phyloP scores from a whole-genome alignment of 2,797 vertebrate species.

The Antrozous pallidus region DNA sequence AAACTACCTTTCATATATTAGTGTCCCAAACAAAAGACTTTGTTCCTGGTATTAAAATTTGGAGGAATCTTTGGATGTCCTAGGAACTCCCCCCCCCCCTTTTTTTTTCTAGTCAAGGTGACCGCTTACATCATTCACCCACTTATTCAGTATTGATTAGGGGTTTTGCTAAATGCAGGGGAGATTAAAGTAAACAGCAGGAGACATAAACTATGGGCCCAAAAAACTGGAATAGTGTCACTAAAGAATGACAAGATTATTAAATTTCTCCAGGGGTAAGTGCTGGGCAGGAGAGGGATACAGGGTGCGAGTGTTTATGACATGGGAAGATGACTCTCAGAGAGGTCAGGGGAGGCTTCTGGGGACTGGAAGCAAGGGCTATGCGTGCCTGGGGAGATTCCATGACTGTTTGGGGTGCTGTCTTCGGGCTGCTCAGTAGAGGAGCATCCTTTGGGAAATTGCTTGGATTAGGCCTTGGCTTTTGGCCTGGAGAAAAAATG shows the following conservation, averaged over 20 bases:
- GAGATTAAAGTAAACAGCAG: background rate
- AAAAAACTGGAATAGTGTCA: background rate
- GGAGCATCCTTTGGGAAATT: background rate
- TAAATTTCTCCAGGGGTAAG: background rate
- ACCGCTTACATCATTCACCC: background rate
- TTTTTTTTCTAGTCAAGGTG: background rate
- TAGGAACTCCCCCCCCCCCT: background rate
- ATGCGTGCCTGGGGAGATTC: background rate
- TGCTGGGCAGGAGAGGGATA: background rate
- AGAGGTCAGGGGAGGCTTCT: background rate
- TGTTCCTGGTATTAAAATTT: background rate
- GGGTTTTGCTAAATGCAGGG: background rate
- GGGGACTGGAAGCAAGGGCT: background rate
- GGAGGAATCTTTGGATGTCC: background rate
- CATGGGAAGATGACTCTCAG: background rate
- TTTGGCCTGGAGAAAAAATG: background rate
- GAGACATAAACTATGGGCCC: background rate
- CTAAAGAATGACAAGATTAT: background rate
- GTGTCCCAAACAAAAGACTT: background rate
- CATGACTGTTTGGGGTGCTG: background rate
- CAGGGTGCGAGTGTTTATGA: background rate
- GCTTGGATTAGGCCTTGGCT: constrained; percentile 3
- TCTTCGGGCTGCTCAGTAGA: background rate
- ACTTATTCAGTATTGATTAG: background rate
- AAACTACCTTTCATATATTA: background rate